phyloP scores from a whole-genome alignment of 2,797 vertebrate species.

The Phataginus tricuspis region DNA sequence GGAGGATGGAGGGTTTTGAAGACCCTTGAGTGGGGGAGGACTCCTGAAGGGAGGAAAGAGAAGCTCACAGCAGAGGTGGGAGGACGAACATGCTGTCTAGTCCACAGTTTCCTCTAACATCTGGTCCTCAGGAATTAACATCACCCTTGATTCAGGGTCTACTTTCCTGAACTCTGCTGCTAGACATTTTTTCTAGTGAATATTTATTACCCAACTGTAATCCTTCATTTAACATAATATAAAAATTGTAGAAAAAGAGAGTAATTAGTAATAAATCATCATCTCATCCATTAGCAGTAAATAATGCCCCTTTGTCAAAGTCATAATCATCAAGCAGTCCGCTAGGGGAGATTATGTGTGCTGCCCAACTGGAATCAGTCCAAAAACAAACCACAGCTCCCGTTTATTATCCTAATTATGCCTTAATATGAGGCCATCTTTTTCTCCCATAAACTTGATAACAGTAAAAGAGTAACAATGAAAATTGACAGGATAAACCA shows the following conservation, averaged over 20 bases:
- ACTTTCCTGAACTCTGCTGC: constrained; percentile 63
- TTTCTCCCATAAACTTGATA: constrained; percentile 79
- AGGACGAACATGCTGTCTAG: background rate
- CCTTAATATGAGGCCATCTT: constrained; percentile 75
- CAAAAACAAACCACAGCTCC: constrained; percentile 76
- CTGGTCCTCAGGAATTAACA: constrained; percentile 20
- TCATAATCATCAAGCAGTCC: constrained; percentile 76
- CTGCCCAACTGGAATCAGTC: constrained; percentile 79
- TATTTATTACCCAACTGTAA: constrained; percentile 81
- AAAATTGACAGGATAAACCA: constrained; percentile 76
- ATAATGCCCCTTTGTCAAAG: constrained; percentile 84
- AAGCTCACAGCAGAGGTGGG: background rate
- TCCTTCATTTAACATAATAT: constrained; percentile 80
- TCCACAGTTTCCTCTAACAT: background rate
- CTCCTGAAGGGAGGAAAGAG: background rate
- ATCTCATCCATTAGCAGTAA: constrained; percentile 83
- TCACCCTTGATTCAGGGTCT: background rate
- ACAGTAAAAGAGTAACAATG: constrained; percentile 78
- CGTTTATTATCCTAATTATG: constrained; percentile 82
- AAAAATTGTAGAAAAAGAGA: constrained; percentile 81
- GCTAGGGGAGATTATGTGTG: constrained; percentile 82
- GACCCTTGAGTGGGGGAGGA: background rate
- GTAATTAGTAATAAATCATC: constrained; percentile 83
- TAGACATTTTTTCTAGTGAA: constrained; percentile 64
- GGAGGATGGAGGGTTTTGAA: background rate